phyloP scores from a whole-genome alignment of 2,888 invertebrate species.

The Antheraea assamensis region DNA sequence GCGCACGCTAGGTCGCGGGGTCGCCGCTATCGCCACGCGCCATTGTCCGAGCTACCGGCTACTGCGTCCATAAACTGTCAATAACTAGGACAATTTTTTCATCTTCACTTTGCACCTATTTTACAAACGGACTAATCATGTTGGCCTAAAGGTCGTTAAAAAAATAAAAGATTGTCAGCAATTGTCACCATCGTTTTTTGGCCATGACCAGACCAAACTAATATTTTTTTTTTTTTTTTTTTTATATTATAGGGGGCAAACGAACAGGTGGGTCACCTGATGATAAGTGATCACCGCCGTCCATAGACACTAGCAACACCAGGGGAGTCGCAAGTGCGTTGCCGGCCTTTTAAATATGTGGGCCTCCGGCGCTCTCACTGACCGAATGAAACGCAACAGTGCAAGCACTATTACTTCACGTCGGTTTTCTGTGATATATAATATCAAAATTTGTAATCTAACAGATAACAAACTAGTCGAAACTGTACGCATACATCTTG shows the following conservation, averaged over 20 bases:
- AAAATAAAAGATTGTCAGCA: background rate
- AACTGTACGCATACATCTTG: background rate
- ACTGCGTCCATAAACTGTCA: constrained; percentile 37
- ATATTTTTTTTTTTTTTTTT: no score
- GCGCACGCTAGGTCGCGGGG: constrained; percentile 79
- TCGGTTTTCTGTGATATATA: no score
- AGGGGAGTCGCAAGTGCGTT: no score
- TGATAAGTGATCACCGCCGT: no score
- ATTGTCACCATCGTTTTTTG: background rate
- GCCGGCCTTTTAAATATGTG: no score
- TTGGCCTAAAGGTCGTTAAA: background rate
- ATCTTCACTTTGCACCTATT: background rate
- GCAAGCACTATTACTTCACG: no score
- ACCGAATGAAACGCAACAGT: no score
- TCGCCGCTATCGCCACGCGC: constrained; percentile 77
- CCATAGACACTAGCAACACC: no score
- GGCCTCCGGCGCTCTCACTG: no score
- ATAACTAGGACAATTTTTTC: constrained; percentile 19
- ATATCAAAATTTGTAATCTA: background rate
- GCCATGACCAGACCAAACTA: background rate
- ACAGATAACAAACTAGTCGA: background rate
- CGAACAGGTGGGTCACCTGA: no score
- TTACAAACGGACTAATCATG: no score
- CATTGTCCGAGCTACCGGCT: constrained; percentile 68
- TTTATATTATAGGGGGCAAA: no score